A percentile compares a stretch with the other conserved stretches of the same genome.
Evolutionary conservation across 2,888 invertebrate species (phyloP).

Genomic region (Selenia dentaria): DNA sequence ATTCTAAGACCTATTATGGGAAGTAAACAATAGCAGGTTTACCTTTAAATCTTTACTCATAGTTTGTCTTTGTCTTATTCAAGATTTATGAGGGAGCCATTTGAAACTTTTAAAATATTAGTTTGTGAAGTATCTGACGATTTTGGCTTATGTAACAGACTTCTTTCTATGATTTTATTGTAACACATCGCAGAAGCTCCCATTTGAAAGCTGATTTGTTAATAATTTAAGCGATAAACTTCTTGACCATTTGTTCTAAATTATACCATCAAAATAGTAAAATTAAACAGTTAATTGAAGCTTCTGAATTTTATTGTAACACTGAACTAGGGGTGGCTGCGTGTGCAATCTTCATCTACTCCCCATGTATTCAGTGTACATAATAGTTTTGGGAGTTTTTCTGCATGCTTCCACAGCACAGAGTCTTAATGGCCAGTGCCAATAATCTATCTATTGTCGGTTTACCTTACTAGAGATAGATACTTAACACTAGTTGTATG

Average conservation of each 20-base stretch:
- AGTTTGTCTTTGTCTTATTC: background rate
- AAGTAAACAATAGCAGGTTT: background rate
- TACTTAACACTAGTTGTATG: too few relatives aligned
- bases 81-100: constrained; percentile 1
- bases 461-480: too few relatives aligned
- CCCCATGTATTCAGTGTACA: too few relatives aligned
- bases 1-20: constrained; percentile 3
- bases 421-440: too few relatives aligned
- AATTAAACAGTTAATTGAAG: constrained; percentile 75
- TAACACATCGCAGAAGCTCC: constrained; percentile 27
- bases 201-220: constrained; percentile 27
- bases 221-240: constrained; percentile 37
- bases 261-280: constrained; percentile 63
- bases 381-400: too few relatives aligned
- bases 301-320: constrained; percentile 54
- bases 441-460: too few relatives aligned
- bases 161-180: background rate
- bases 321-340: too few relatives aligned
- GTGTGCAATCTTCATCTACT: too few relatives aligned
- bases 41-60: background rate
- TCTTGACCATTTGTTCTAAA: constrained; percentile 49
- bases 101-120: background rate
- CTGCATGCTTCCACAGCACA: too few relatives aligned
- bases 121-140: background rate
- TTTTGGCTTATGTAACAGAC: constrained; percentile 3